Base-by-base conservation (phyloP, 1,140 invertebrate genomes). In the Planococcus citri region DNA sequence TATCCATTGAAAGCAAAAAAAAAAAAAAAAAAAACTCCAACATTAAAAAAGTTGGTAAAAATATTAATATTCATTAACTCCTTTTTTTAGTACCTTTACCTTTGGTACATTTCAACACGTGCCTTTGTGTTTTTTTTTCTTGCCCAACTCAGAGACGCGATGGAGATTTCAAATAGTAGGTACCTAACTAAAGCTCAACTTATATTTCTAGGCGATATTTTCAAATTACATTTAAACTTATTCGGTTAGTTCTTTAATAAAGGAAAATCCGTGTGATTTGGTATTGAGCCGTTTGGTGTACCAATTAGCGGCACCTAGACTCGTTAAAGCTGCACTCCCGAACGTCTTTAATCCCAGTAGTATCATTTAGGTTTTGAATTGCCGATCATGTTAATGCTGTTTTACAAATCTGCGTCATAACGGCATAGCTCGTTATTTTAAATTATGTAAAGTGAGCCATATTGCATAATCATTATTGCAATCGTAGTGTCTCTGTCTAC, bases 321-420 rank as follows among this genome's bases (percentile, higher is more conserved):
- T 51, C 41, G 41, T 51, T 51, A 51, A 51, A 51, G 41, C 41
- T 51, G 41, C 41, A 14, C 41, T 51, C 41, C 41, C 41, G 41
- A 51, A 51, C 41, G 41, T 51, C 41, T 51, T 51, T 51, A 51
- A 51, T 51, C 41, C 41, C 41, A 51, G n/a, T 51, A 51, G 41
- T 51, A 51, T 51, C 41, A 51, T 51, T 51, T 51, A 51, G 41
- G 41, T 51, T 51, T 51, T 51, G 41, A 51, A 51, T 51, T 51
- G 41, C 41, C 41, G 41, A 51, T 51, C 41, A 51, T 51, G 41
- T 51, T 51, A 51, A 51, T 51, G 41, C 41, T 51, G 41, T 51
- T 51, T 51, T 51, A 51, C 41, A 51, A 51, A 51, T 51, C 41
- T 51, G 41, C 41, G 12, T 51, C 41, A 51, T 51, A 51, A 51